Evolutionary conservation across 2,113 vertebrate species (phyloP), one percentile per base, ranked within the genome.

Genomic region (Tenrec ecaudatus): DNA sequence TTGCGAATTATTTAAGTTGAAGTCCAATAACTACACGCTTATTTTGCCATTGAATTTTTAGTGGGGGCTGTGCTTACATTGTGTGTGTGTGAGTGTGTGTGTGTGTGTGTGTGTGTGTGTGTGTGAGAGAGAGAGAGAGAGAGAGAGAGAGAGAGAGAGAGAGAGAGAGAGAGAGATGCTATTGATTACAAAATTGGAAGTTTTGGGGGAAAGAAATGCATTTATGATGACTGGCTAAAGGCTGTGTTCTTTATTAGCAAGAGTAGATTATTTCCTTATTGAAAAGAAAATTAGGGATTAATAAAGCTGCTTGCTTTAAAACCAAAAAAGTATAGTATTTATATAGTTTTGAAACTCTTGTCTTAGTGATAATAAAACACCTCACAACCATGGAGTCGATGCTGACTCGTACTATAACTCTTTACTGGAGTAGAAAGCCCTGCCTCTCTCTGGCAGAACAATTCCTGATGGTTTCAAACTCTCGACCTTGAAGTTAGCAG

Each of bases 11-110:
- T 76, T 69, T 73, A 86, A 91, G 11, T 4, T 8, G 27, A n/a
- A 78, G 40, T 20, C 66, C 47, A 53, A 0, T 64, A 68, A 43
- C 29, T 53, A 62, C 19, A 38, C 43, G 58, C 1, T 92, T 58
- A 88, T 85, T 88, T 95, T 92, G 36, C 8, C 33, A 75, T 27
- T 86, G 14, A 68, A 71, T 31, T 86, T 85, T 83, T 83, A 87
- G 84, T 88, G 88, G 77, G 47, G 40, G 16, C 29, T 83, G 19
- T 89, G 62, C 47, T n/a, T 82, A 29, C 64, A 17, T 93, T 10
- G 2, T 12, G 3, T 2, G 9, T 33, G 16, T 60, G 23, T 84
- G 25, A 43, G 16, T 33, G 2, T 58, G 60, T 62, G 60, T 62
- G 2, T 58, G 60, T 62, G 60, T 62, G 9, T 33, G 12, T 60